Evolutionary conservation across 2,113 vertebrate species (phyloP).

Genomic region (Spea bombifrons): DNA sequence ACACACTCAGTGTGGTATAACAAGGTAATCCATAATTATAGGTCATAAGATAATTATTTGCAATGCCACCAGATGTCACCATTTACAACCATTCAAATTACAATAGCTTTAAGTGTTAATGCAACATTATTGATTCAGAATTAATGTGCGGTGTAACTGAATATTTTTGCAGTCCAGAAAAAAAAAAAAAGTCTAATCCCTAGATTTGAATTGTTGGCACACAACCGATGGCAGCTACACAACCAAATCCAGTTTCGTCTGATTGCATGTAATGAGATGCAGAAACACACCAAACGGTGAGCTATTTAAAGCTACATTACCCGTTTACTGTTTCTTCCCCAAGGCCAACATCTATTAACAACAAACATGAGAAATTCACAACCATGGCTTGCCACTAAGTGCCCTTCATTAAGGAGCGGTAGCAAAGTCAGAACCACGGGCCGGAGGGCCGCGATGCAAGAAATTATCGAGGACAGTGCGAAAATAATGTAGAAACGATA

Average conservation of each 20-base stretch:
- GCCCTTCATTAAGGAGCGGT: slow-evolving; percentile 21
- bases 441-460: too few species aligned
- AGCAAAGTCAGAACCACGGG: background rate
- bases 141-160: slow-evolving; percentile 12
- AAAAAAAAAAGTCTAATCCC: slow-evolving; percentile 3
- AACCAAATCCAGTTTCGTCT: slow-evolving; percentile 33
- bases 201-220: slow-evolving; percentile 30
- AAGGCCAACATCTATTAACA: slow-evolving; percentile 27
- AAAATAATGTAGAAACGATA: background rate
- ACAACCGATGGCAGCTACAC: slow-evolving; percentile 4
- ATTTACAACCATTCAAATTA: background rate
- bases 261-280: slow-evolving; percentile 38
- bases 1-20: too few species aligned
- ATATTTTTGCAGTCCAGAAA: slow-evolving; percentile 3
- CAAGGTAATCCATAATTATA: too few species aligned
- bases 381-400: slow-evolving; percentile 6
- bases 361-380: slow-evolving; percentile 25
- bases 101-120: background rate
- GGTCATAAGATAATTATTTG: background rate
- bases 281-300: slow-evolving; percentile 37
- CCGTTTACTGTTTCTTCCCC: slow-evolving; percentile 33
- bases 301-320: slow-evolving; percentile 40
- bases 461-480: background rate
- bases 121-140: slow-evolving; percentile 26
- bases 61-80: slow-evolving; percentile 30